Percentiles rank a stretch among this genome's conserved stretches.
These are phyloP conservation scores for Torymus aiolomorphi DNA, from an alignment of 2,888 invertebrate species.

Conservation along the genomic window DNA sequence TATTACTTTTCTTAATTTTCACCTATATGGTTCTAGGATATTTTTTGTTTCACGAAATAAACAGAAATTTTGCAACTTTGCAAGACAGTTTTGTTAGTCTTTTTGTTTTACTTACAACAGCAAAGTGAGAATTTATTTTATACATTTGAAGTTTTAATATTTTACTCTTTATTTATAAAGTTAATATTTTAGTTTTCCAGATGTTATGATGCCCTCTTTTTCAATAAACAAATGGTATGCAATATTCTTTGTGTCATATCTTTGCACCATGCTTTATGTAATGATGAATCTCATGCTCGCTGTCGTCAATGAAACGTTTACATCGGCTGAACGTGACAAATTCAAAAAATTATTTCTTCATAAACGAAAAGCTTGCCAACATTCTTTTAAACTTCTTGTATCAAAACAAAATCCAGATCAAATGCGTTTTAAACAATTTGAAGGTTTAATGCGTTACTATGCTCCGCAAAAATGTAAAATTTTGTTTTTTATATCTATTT, in stretches of 20 bases:
- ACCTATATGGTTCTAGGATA: slow-evolving; percentile 89
- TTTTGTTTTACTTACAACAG: slow-evolving; percentile 92
- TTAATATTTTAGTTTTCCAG: slow-evolving; percentile 83
- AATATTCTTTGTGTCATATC: slow-evolving; percentile 91
- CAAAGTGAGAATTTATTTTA: slow-evolving; percentile 83
- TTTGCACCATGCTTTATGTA: slow-evolving; percentile 89
- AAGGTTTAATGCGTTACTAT: slow-evolving; percentile 87
- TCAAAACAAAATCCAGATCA: slow-evolving; percentile 84
- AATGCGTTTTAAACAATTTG: slow-evolving; percentile 85
- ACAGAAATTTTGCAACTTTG: slow-evolving; percentile 87
- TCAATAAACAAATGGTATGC: slow-evolving; percentile 87
- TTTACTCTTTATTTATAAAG: slow-evolving; percentile 10
- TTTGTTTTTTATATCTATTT: slow-evolving; percentile 18
- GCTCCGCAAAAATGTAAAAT: slow-evolving; percentile 78
- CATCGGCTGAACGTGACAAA: slow-evolving; percentile 89
- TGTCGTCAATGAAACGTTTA: slow-evolving; percentile 93
- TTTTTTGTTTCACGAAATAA: slow-evolving; percentile 87
- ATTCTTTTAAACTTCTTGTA: slow-evolving; percentile 88
- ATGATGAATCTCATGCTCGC: slow-evolving; percentile 95
- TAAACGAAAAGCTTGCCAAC: slow-evolving; percentile 87
- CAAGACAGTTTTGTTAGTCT: slow-evolving; percentile 91
- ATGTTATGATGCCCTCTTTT: slow-evolving; percentile 95
- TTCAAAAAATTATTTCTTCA: slow-evolving; percentile 89
- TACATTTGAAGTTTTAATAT: slow-evolving; percentile 2
- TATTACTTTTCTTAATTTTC: slow-evolving; percentile 89